Conservation (phyloP, 2,888 invertebrate genomes). For the Stegana nigrithorax region DNA sequence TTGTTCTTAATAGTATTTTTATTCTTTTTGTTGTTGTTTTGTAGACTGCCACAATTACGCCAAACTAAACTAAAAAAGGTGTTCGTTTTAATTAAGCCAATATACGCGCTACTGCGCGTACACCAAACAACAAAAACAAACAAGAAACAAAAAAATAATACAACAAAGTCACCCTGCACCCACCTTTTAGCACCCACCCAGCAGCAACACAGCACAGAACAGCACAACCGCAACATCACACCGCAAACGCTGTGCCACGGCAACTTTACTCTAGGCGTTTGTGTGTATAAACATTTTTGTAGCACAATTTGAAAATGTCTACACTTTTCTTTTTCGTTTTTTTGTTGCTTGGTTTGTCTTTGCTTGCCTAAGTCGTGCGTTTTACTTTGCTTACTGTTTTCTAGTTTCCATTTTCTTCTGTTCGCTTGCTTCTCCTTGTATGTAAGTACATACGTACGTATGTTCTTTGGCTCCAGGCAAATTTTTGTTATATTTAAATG, state of each 20-base stretch:
- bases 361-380: not conserved
- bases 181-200: constrained; percentile 24
- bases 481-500: too few relatives aligned
- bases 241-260: constrained; percentile 24
- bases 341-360: not conserved
- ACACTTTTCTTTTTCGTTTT: not conserved
- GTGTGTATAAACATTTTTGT: not conserved
- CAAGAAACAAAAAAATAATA: too few relatives aligned
- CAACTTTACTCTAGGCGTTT: constrained; percentile 13
- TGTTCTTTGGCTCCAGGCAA: too few relatives aligned
- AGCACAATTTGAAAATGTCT: not conserved
- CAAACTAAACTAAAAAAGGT: not conserved
- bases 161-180: constrained; percentile 5
- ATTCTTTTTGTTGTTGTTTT: too few relatives aligned
- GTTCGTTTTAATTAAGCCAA: constrained; percentile 54
- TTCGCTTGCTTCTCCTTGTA: too few relatives aligned
- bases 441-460: not conserved
- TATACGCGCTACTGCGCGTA: constrained; percentile 45
- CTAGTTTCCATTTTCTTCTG: not conserved
- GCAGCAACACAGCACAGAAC: constrained; percentile 39
- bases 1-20: too few relatives aligned
- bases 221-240: constrained; percentile 41
- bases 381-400: constrained; percentile 15
- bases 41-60: too few relatives aligned
- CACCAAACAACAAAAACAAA: too few relatives aligned